These are phyloP conservation scores for Tachycineta bicolor DNA, from an alignment of 2,113 vertebrate genomes.

Conservation along the genomic window DNA sequence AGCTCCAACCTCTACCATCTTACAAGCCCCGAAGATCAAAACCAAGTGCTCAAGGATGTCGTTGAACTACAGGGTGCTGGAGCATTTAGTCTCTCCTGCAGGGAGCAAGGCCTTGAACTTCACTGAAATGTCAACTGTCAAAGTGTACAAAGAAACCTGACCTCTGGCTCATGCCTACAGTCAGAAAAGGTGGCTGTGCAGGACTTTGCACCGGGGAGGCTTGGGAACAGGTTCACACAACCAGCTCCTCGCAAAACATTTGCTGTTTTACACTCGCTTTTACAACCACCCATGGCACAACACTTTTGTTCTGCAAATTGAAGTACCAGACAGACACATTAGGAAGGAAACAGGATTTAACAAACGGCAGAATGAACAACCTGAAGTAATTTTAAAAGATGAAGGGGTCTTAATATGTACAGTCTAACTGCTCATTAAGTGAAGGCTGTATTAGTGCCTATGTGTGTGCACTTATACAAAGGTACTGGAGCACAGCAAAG, in stretches of 20 bases:
- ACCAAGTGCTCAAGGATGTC: neutral
- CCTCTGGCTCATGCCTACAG: neutral
- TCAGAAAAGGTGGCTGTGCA: neutral
- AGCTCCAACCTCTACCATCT: neutral
- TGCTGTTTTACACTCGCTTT: neutral
- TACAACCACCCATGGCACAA: neutral
- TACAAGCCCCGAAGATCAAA: neutral
- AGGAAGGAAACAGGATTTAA: neutral
- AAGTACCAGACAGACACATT: neutral
- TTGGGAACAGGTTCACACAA: neutral
- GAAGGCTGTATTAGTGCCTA: neutral
- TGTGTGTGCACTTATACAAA: neutral
- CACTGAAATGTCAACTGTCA: neutral
- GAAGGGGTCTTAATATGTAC: neutral
- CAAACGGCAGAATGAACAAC: neutral
- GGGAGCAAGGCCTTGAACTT: neutral
- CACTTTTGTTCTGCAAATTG: neutral
- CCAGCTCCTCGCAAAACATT: neutral
- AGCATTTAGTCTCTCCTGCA: neutral
- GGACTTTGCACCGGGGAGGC: fast-evolving
- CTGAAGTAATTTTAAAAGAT: neutral
- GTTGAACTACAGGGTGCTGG: neutral
- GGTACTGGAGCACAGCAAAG: neutral
- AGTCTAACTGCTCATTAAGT: neutral
- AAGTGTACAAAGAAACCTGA: neutral